phyloP scores from a whole-genome alignment of 23 tunicate species.

The Styela clava region DNA sequence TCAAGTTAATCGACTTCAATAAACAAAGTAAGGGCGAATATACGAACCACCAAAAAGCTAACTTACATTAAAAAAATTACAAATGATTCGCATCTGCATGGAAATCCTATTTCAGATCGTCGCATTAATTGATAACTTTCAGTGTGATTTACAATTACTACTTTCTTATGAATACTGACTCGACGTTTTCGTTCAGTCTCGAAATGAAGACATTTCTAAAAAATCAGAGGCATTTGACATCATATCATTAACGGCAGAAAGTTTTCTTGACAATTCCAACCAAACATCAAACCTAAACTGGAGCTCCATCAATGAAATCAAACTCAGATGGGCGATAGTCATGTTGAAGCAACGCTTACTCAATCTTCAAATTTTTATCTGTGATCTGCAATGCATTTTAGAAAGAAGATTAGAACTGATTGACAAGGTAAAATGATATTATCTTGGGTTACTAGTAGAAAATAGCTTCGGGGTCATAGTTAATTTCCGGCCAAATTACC shows the following conservation, averaged over 20 bases:
- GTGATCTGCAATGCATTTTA: background rate
- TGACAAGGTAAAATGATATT: background rate
- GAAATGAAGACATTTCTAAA: background rate
- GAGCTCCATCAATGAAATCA: background rate
- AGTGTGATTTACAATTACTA: too few relatives aligned
- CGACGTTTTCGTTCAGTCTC: background rate
- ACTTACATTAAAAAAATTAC: too few relatives aligned
- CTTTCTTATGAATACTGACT: too few relatives aligned
- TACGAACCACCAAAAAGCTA: too few relatives aligned
- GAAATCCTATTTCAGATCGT: too few relatives aligned
- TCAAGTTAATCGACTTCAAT: too few relatives aligned
- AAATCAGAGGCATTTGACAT: background rate
- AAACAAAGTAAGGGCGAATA: too few relatives aligned
- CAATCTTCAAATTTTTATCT: background rate
- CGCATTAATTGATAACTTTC: too few relatives aligned
- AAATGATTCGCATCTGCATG: too few relatives aligned
- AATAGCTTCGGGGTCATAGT: too few relatives aligned
- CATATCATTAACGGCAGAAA: background rate
- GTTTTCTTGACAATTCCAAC: background rate
- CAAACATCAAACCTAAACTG: background rate
- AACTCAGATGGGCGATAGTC: background rate
- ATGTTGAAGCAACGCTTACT: background rate
- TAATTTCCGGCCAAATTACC: too few relatives aligned
- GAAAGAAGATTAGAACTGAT: background rate
- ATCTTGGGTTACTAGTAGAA: too few relatives aligned